phyloP scores from a whole-genome alignment of 2,888 invertebrate species.

The Acleris cristana region DNA sequence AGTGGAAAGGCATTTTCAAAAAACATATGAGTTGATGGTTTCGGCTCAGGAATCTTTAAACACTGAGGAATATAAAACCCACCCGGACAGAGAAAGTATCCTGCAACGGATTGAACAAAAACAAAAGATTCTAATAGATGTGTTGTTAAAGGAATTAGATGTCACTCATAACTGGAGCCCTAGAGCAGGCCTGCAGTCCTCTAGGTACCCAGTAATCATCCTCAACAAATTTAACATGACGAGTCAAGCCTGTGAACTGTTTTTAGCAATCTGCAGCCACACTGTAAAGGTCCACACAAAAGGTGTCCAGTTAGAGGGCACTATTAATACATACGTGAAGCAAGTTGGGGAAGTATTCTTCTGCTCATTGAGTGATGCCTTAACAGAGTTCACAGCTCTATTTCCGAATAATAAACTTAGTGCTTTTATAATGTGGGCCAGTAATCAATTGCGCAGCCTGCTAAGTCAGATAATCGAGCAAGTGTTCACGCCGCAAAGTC shows the following conservation, averaged over 20 bases:
- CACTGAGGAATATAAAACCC: conserved; percentile 68
- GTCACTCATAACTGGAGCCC: conserved; percentile 95
- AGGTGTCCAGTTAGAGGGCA: conserved; percentile 91
- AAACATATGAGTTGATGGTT: conserved; percentile 92
- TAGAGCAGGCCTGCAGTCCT: conserved; percentile 94
- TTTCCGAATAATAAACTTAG: conserved; percentile 89
- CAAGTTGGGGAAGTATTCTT: conserved; percentile 93
- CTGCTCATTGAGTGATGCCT: conserved; percentile 90
- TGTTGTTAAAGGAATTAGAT: conserved; percentile 94
- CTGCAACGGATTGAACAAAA: conserved; percentile 86
- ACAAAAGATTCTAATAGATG: conserved; percentile 91
- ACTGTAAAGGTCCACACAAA: conserved; percentile 92
- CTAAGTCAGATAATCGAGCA: conserved; percentile 93
- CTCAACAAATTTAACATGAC: conserved; percentile 89
- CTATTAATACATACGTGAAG: conserved; percentile 90
- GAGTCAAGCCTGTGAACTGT: conserved; percentile 91
- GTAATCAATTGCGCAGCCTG: conserved; percentile 90
- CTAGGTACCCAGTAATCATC: conserved; percentile 92
- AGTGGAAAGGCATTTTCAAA: conserved; percentile 97
- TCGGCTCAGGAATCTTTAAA: conserved; percentile 71
- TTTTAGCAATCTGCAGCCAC: conserved; percentile 91
- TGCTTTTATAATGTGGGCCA: conserved; percentile 95
- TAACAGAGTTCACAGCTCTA: conserved; percentile 85
- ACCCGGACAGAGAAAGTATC: conserved; percentile 71
- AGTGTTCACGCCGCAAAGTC: conserved; percentile 94